Conservation (phyloP, 1,140 invertebrate genomes). For the Atta texana region DNA sequence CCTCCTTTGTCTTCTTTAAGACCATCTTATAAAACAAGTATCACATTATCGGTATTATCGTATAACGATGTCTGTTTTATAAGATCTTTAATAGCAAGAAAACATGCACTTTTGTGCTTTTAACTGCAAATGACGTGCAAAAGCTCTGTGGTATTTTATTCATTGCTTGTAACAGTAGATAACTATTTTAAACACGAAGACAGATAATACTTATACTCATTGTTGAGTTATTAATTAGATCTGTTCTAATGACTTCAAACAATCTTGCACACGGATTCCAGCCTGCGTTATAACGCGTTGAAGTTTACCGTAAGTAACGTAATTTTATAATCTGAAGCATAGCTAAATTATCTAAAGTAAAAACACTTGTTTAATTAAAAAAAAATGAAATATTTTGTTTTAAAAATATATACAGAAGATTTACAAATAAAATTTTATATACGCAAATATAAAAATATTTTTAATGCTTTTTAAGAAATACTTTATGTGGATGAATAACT, state of each 20-base stretch:
- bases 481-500: too few relatives aligned
- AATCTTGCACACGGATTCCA: slow-evolving; percentile 24
- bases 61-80: slow-evolving; percentile 9
- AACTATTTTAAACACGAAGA: not conserved
- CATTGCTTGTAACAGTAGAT: slow-evolving; percentile 10
- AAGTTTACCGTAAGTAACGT: slow-evolving; percentile 52
- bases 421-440: slow-evolving; percentile 7
- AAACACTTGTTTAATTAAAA: not conserved
- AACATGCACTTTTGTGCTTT: slow-evolving; percentile 14
- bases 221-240: slow-evolving; percentile 52
- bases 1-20: not conserved
- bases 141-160: not conserved
- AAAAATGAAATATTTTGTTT: not conserved
- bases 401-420: not conserved
- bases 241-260: slow-evolving; percentile 48
- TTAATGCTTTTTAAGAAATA: not conserved
- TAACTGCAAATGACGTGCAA: slow-evolving; percentile 6
- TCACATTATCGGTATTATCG: not conserved
- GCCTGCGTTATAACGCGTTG: not conserved
- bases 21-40: not conserved
- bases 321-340: slow-evolving; percentile 32
- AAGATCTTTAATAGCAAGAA: not conserved
- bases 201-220: slow-evolving; percentile 26
- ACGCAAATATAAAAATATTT: not conserved
- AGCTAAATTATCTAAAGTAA: not conserved